Evolutionary conservation across 2,113 vertebrate genomes (phyloP).

Genomic region (Cyanoliseus patagonus): DNA sequence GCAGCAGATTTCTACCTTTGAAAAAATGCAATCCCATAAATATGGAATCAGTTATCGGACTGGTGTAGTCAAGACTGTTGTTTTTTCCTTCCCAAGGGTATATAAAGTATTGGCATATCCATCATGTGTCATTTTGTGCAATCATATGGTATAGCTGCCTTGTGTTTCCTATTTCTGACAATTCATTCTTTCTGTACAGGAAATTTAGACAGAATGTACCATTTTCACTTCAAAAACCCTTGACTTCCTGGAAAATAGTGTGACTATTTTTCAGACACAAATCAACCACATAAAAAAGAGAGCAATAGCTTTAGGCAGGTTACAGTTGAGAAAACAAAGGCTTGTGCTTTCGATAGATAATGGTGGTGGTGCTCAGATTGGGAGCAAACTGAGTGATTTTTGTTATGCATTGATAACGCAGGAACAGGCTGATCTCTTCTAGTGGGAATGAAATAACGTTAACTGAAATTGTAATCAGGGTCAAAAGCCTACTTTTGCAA

Average conservation of each 20-base stretch:
- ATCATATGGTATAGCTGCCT: background rate
- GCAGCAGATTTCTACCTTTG: background rate
- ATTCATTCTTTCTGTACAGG: background rate
- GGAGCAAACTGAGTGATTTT: background rate
- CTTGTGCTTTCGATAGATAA: background rate
- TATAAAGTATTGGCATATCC: background rate
- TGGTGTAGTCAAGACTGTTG: background rate
- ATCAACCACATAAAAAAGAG: background rate
- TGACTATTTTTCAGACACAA: background rate
- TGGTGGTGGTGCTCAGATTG: background rate
- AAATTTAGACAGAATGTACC: background rate
- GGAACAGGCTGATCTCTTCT: background rate
- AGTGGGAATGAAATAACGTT: background rate
- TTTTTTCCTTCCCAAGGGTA: background rate
- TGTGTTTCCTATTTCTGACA: background rate
- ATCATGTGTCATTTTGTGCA: background rate
- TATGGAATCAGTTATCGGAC: background rate
- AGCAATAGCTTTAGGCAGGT: background rate
- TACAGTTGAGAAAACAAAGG: background rate
- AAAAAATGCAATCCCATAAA: background rate
- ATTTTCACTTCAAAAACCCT: background rate
- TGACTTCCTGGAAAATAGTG: background rate
- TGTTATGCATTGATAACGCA: background rate
- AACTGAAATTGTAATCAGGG: background rate
- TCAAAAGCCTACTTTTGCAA: background rate